Percentiles rank a stretch among this genome's conserved stretches.
phyloP scores from a whole-genome alignment of 2,113 vertebrate genomes.

The Rhinolophus ferrumequinum region DNA sequence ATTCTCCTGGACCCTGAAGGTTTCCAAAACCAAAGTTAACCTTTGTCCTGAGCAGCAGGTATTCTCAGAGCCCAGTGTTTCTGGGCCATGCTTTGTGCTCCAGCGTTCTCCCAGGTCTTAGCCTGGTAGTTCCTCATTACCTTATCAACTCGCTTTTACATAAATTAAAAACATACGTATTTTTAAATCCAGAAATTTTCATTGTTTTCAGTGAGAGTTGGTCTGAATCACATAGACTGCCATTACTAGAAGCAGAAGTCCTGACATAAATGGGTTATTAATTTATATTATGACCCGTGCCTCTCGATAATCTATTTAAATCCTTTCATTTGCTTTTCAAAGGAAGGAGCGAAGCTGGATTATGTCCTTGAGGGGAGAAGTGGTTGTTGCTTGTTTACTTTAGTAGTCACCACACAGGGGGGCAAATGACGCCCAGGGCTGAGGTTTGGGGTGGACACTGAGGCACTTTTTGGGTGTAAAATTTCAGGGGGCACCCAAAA shows the following conservation, averaged over 20 bases:
- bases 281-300: constrained; percentile 48
- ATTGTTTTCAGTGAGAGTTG: constrained; percentile 25
- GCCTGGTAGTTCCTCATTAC: neutral
- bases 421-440: neutral
- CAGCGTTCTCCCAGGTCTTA: neutral
- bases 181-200: neutral
- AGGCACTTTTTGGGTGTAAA: neutral
- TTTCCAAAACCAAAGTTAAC: neutral
- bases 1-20: neutral
- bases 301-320: constrained; percentile 69
- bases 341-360: constrained; percentile 44
- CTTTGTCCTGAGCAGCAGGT: too few relatives aligned
- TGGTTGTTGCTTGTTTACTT: neutral
- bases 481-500: neutral
- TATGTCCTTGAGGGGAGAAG: constrained; percentile 16
- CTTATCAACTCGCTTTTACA: neutral
- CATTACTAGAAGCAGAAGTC: neutral
- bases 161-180: neutral
- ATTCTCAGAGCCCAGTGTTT: neutral
- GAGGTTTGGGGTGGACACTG: neutral
- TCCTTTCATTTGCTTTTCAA: constrained; percentile 58
- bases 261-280: constrained; percentile 54
- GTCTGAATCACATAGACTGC: neutral
- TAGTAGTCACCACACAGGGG: neutral
- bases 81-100: neutral